Percentiles rank a stretch among this genome's conserved stretches.
Evolutionary conservation across 2,797 vertebrate species (phyloP).

Genomic region (Centroberyx gerrardi): DNA sequence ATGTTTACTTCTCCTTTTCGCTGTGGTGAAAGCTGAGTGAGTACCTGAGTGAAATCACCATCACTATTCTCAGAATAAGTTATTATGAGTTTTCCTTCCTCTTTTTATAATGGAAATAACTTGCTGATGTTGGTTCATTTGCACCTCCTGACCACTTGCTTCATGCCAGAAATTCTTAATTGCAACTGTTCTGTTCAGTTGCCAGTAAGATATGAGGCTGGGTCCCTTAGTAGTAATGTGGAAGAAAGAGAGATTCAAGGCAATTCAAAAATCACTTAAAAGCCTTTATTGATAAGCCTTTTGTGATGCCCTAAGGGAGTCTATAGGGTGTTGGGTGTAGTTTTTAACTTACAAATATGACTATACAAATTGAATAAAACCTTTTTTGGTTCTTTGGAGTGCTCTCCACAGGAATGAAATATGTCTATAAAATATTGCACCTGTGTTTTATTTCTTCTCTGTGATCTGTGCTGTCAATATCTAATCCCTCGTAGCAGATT

Average conservation of each 20-base stretch:
- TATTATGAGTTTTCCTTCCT: background rate
- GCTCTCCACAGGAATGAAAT: background rate
- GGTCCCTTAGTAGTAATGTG: background rate
- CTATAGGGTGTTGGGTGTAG: too few relatives aligned
- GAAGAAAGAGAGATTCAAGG: background rate
- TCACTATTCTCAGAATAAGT: background rate
- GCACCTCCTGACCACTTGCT: background rate
- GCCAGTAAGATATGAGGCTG: background rate
- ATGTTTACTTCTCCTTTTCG: slow-evolving; percentile 4
- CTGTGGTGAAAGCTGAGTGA: background rate
- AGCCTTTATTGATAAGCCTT: background rate
- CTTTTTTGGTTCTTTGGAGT: background rate
- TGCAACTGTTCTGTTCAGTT: background rate
- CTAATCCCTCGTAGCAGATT: background rate
- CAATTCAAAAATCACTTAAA: background rate
- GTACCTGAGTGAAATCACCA: background rate
- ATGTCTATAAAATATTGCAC: background rate
- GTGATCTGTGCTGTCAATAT: background rate
- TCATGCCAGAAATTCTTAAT: background rate
- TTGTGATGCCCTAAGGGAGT: too few relatives aligned
- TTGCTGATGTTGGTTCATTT: background rate
- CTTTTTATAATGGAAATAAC: background rate
- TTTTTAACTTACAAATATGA: too few relatives aligned
- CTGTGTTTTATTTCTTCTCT: background rate
- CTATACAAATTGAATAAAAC: background rate